These are phyloP conservation scores for Galagoides demidoff DNA, from an alignment of 2,797 vertebrate genomes.

Conservation along the genomic window DNA sequence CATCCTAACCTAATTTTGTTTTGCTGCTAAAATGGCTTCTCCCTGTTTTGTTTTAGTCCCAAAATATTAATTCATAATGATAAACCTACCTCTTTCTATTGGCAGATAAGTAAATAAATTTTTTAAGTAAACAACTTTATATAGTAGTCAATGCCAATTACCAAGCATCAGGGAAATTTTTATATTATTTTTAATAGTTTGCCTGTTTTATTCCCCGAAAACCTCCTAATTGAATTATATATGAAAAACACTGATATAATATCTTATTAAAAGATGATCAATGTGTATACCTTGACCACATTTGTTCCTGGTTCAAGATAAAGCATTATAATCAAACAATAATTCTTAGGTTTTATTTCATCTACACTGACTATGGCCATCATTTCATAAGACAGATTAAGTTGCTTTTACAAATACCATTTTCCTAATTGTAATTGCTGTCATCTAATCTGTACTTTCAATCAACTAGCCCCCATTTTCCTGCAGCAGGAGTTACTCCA, in stretches of 20 bases:
- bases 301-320: not conserved
- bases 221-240: not conserved
- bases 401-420: slow-evolving; percentile 20
- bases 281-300: not conserved
- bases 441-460: not conserved
- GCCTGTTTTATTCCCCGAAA: not conserved
- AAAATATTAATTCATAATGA: slow-evolving; percentile 14
- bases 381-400: not conserved
- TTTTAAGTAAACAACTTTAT: not conserved
- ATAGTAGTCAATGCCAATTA: not conserved
- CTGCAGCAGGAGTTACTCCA: not conserved
- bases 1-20: not conserved
- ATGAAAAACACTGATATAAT: not conserved
- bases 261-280: not conserved
- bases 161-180: not conserved
- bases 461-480: not conserved
- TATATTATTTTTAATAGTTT: not conserved
- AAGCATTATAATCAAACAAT: not conserved
- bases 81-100: not conserved
- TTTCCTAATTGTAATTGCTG: not conserved
- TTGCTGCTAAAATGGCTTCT: not conserved
- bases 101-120: not conserved
- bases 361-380: not conserved
- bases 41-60: slow-evolving; percentile 20
- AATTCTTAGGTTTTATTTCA: not conserved